Conservation (phyloP, 2,797 vertebrate species). For the Lateolabrax maculatus region DNA sequence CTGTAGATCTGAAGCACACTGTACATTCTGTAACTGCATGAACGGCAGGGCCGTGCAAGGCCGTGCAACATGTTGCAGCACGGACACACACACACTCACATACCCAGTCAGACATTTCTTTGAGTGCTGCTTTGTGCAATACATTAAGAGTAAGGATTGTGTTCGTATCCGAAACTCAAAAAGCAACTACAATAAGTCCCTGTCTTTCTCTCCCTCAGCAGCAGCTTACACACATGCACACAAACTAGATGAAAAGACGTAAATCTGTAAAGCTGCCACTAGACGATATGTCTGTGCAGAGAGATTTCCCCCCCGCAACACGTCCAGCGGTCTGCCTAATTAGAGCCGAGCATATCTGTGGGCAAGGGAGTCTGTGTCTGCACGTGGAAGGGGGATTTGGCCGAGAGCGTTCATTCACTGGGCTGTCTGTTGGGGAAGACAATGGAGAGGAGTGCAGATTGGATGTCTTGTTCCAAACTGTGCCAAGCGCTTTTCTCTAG, state of each 20-base stretch:
- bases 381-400: conserved; percentile 71
- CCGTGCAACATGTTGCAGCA: conserved; percentile 53
- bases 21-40: conserved; percentile 44
- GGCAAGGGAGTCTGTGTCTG: conserved; percentile 60
- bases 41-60: conserved; percentile 30
- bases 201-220: conserved; percentile 45
- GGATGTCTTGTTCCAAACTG: conserved; percentile 68
- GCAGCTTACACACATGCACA: conserved; percentile 55
- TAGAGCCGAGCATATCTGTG: conserved; percentile 73
- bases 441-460: conserved; percentile 73
- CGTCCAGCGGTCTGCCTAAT: conserved; percentile 73
- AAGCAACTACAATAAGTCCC: conserved; percentile 40
- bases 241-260: conserved; percentile 61
- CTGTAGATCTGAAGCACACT: conserved; percentile 55
- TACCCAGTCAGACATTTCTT: background rate
- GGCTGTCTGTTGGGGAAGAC: conserved; percentile 68
- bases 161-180: conserved; percentile 31
- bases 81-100: conserved; percentile 16
- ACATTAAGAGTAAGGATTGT: conserved; percentile 38
- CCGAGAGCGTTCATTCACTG: conserved; percentile 61
- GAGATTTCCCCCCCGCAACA: conserved; percentile 67
- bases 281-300: conserved; percentile 70
- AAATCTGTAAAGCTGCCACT: conserved; percentile 78
- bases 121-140: conserved; percentile 28
- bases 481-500: conserved; percentile 34